These are phyloP conservation scores for Dimorphilus gyrociliatus DNA, from an alignment of 2,888 invertebrate genomes.

Conservation along the genomic window DNA sequence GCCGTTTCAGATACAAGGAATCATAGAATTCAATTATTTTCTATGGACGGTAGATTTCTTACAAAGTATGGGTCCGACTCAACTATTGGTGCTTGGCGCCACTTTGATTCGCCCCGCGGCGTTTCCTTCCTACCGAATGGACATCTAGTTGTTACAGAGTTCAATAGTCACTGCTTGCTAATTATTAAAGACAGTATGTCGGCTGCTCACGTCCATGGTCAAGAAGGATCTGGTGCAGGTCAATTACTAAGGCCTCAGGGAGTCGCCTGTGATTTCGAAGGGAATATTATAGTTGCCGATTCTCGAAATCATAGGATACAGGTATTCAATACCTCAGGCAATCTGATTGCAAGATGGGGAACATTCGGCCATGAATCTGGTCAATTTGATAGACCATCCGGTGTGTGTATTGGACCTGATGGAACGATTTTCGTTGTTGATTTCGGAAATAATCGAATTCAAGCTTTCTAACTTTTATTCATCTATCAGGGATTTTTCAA, in stretches of 20 bases:
- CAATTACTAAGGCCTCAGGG: slow-evolving; percentile 55
- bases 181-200: slow-evolving; percentile 51
- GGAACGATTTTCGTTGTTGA: slow-evolving; percentile 46
- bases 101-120: slow-evolving; percentile 67
- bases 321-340: slow-evolving; percentile 39
- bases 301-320: slow-evolving; percentile 72
- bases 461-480: slow-evolving; percentile 31
- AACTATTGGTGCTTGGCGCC: slow-evolving; percentile 49
- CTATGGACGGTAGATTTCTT: slow-evolving; percentile 31
- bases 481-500: no score
- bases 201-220: slow-evolving; percentile 41
- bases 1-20: slow-evolving; percentile 83
- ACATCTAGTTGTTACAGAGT: slow-evolving; percentile 74
- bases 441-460: slow-evolving; percentile 44
- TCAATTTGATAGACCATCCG: no score
- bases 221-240: slow-evolving; percentile 47
- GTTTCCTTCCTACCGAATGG: slow-evolving; percentile 72
- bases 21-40: slow-evolving; percentile 73
- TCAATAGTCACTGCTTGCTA: slow-evolving; percentile 77
- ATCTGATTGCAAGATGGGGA: no score
- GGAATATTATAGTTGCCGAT: slow-evolving; percentile 77
- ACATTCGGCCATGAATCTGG: no score
- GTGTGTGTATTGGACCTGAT: slow-evolving; percentile 56
- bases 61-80: slow-evolving; percentile 68
- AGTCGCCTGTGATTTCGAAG: slow-evolving; percentile 66